A percentile compares a stretch with the other conserved stretches of the same genome.
phyloP scores from a whole-genome alignment of 2,113 vertebrate genomes.

The Nanorana parkeri region DNA sequence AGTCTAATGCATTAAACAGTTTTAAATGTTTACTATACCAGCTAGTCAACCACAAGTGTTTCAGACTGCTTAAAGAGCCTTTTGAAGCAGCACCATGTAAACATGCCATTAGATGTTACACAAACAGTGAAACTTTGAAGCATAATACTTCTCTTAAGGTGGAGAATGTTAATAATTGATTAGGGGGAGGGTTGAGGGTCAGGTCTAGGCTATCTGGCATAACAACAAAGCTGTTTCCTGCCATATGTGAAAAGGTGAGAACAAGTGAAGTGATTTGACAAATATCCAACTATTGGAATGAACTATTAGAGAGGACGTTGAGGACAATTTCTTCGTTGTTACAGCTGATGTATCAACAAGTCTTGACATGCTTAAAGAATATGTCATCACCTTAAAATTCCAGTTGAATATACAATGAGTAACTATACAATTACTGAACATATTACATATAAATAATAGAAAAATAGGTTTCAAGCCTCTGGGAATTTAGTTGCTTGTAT shows the following conservation, averaged over 20 bases:
- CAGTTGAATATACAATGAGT: slow-evolving; percentile 34
- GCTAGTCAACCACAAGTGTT: slow-evolving; percentile 45
- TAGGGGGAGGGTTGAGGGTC: slow-evolving; percentile 55
- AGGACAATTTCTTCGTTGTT: slow-evolving; percentile 55
- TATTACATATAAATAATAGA: slow-evolving; percentile 8
- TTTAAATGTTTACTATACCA: slow-evolving; percentile 44
- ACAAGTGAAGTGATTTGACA: slow-evolving; percentile 56
- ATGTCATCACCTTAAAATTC: slow-evolving; percentile 56
- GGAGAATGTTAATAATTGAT: slow-evolving; percentile 61
- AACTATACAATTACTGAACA: slow-evolving; percentile 11
- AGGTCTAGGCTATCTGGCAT: slow-evolving; percentile 58
- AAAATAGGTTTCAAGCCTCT: slow-evolving; percentile 3
- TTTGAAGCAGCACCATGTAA: slow-evolving; percentile 62
- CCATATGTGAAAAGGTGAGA: slow-evolving; percentile 56
- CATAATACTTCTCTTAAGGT: slow-evolving; percentile 54
- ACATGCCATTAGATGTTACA: slow-evolving; percentile 60
- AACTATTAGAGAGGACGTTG: slow-evolving; percentile 38
- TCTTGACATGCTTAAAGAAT: slow-evolving; percentile 54
- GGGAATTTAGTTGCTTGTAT: background rate
- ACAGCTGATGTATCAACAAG: slow-evolving; percentile 55
- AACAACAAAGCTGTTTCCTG: slow-evolving; percentile 58
- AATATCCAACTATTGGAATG: slow-evolving; percentile 49
- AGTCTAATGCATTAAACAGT: slow-evolving; percentile 47
- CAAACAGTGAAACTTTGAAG: slow-evolving; percentile 62
- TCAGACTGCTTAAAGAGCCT: slow-evolving; percentile 37